Base-by-base conservation (phyloP, 1,140 invertebrate genomes). In the Acromyrmex charruanus region DNA sequence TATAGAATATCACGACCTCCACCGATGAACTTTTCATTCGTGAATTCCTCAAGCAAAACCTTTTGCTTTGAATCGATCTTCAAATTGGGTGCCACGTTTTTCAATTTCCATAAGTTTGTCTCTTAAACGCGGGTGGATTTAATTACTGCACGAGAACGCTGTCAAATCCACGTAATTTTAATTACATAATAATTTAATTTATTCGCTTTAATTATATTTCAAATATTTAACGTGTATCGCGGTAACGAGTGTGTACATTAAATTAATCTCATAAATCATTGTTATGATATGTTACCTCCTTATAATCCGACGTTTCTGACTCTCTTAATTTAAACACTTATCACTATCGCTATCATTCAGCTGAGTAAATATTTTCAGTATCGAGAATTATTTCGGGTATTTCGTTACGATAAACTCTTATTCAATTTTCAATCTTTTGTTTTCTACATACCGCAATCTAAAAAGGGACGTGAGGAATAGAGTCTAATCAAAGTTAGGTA, bases 221-320 rank as follows among this genome's bases (percentile, higher is more conserved):
- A 84, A 84, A 51, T 74, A 18, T 63, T 35, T 58, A 55, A 71
- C 31, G 55, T 35, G 69, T 14, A 25, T n/a, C 35, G 28, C 39
- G 28, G n/a, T 61, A 75, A 51, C 53, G 53, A 58, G 18, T 25
- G 35, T 16, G 44, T 3, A 25, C 53, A 49, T 28, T 25, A 16
- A 74, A 63, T 35, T 84, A 75, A 75, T 84, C 58, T 59, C 53
- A 39, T 59, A 82, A 82, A 74, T 61, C 39, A 74, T 82, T 31
- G 35, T 59, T 35, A 35, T 53, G 18, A 31, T 59, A 51, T 28
- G 18, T 44, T 16, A 25, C 31, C 25, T 51, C 80, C 25, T 63
- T 21, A 35, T 14, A 39, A 84, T 21, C 25, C 39, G 7, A 49
- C 28, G 21, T 44, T 84, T 63, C 55, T n/a, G 69, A 18, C 25